Conservation (phyloP, 2,888 invertebrate species). For the Hylaea fasciaria region DNA sequence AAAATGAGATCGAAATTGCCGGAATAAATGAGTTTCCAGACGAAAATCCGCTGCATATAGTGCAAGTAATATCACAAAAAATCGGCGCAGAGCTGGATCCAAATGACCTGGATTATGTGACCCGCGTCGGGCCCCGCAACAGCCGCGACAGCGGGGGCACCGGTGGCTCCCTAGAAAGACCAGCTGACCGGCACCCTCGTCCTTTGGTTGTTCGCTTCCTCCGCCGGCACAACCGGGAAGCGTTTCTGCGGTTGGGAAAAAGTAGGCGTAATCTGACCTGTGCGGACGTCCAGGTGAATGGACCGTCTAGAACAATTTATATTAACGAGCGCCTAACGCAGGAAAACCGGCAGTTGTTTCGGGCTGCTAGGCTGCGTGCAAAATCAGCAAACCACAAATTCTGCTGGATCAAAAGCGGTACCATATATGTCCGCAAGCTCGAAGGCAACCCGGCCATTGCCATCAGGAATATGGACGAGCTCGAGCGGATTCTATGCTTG, state of each 20-base stretch:
- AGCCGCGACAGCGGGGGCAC: neutral
- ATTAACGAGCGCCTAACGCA: neutral
- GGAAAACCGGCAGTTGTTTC: neutral
- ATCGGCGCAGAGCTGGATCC: neutral
- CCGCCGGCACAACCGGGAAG: too few relatives aligned
- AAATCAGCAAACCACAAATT: neutral
- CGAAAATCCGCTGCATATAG: slow-evolving; percentile 3
- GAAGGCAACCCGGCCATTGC: slow-evolving; percentile 3
- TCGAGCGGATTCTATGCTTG: neutral
- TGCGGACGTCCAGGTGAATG: neutral
- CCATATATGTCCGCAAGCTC: neutral
- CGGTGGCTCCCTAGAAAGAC: too few relatives aligned
- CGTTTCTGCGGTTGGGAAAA: neutral
- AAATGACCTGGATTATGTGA: slow-evolving; percentile 1
- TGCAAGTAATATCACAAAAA: neutral
- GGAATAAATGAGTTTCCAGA: slow-evolving; percentile 3
- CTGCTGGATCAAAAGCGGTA: slow-evolving; percentile 3
- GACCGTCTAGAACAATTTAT: neutral
- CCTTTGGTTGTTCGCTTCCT: slow-evolving; percentile 3
- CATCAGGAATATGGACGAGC: too few relatives aligned
- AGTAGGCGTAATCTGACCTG: slow-evolving; percentile 5
- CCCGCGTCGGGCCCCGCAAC: slow-evolving; percentile 4
- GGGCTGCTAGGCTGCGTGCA: neutral
- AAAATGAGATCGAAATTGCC: slow-evolving; percentile 4
- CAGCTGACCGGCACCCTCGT: neutral